Evolutionary conservation across 2,888 invertebrate species (phyloP), one percentile per base, ranked within the genome.

Genomic region (Hesperia comma): DNA sequence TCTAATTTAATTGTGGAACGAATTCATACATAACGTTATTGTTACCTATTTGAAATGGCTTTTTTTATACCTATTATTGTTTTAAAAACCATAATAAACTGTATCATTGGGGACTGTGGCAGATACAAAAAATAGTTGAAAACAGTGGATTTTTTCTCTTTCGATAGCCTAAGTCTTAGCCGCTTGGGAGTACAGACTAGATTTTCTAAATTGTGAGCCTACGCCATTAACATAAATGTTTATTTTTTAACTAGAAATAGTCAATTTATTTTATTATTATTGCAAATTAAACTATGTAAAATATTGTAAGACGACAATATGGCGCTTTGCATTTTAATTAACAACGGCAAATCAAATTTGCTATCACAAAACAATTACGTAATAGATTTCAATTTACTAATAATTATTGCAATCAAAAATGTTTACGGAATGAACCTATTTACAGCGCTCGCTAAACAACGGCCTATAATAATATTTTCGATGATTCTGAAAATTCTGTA

Each of bases 1-100:
- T 58, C 58, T 58, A 46, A 58, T 58, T 58, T 58, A 58, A 58
- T 58, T 43, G 43, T 21, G 46, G 46, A 43, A 58, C 46, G 58
- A 58, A 46, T 51, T 51, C 51, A 51, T 51, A 26, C 21, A 26
- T 49, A 49, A 19, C 49, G 49, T 49, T 49, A 17, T 49, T 49
- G 49, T 49, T 49, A 19, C 19, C 49, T 21, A 12, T 49, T 49
- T 49, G 19, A 49, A 26, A 49, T 49, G 12, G 19, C 19, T 49
- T 49, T 19, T 12, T 19, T 49, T 49, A 12, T 19, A 19, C 19
- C 3, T 37, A 37, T 37, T 37, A 37, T 49, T 49, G 3, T 19
- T 3, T 21, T 10, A 10, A 4, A 6, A 6, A 51, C 10, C 15
- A 10, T 49, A 19, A 19, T 17, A 1, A 41, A 15, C 17, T 41